Conservation (phyloP, 2,113 vertebrate species). For the Neoarius graeffei region DNA sequence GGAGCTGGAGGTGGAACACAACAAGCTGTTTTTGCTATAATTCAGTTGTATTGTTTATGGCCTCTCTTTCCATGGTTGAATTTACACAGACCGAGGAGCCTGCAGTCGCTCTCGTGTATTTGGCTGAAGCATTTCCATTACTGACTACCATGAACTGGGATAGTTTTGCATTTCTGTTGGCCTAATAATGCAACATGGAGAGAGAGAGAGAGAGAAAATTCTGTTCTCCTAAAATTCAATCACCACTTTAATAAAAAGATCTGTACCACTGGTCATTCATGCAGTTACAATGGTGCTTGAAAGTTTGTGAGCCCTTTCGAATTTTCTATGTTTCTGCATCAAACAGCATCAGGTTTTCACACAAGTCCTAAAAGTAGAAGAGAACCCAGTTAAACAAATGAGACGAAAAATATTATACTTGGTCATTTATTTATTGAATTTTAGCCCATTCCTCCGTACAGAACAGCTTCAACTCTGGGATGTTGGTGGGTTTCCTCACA, state of each 20-base stretch:
- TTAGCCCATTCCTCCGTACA: too few relatives aligned
- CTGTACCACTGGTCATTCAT: not conserved
- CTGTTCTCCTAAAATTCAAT: not conserved
- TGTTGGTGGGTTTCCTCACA: too few relatives aligned
- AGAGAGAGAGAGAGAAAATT: too few relatives aligned
- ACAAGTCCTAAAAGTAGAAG: too few relatives aligned
- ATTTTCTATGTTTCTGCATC: too few relatives aligned
- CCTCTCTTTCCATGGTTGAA: not conserved
- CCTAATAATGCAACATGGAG: not conserved
- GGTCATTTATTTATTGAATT: too few relatives aligned
- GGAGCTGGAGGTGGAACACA: not conserved
- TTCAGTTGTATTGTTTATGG: not conserved
- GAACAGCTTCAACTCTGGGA: too few relatives aligned
- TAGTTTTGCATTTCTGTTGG: not conserved
- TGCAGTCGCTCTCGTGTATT: not conserved
- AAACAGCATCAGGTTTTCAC: too few relatives aligned
- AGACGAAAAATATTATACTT: too few relatives aligned
- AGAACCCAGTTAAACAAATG: too few relatives aligned
- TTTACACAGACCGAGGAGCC: not conserved
- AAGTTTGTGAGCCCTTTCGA: too few relatives aligned
- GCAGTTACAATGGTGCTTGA: too few relatives aligned
- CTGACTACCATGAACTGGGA: not conserved
- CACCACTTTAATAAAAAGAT: not conserved
- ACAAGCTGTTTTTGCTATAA: not conserved
- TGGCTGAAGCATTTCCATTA: not conserved